Conservation (phyloP, 1,140 invertebrate species). For the Dreissena rostriformis region DNA sequence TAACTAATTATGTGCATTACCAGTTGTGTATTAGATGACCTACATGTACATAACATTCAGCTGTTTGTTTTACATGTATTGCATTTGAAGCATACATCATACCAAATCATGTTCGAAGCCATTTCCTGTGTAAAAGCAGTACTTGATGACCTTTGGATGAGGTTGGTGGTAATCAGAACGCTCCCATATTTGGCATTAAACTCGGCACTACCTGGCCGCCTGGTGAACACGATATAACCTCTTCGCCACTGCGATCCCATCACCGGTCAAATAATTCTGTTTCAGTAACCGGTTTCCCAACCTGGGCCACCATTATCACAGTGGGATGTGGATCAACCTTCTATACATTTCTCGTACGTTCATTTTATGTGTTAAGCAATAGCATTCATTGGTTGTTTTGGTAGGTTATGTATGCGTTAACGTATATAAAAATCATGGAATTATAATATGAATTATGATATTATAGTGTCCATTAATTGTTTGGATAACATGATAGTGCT, state of each 20-base stretch:
- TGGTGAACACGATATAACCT: not conserved
- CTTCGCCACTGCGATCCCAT: not conserved
- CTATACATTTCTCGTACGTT: conserved; percentile 92
- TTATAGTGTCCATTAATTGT: too few relatives aligned
- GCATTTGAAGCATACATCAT: not conserved
- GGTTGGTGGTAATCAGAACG: too few relatives aligned
- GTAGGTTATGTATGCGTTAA: not conserved
- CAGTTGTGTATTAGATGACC: too few relatives aligned
- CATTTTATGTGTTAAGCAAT: not conserved
- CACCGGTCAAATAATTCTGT: conserved; percentile 9
- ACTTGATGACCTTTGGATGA: not conserved
- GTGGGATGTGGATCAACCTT: conserved; percentile 93
- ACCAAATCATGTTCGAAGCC: not conserved
- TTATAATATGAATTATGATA: too few relatives aligned
- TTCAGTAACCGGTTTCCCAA: conserved; percentile 74
- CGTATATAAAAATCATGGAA: too few relatives aligned
- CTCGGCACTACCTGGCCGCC: not conserved
- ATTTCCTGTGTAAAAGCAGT: not conserved
- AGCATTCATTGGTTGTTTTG: too few relatives aligned
- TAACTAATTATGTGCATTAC: too few relatives aligned
- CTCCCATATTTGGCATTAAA: too few relatives aligned
- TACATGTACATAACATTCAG: not conserved
- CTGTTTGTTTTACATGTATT: not conserved
- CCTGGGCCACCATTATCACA: conserved; percentile 85
- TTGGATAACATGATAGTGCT: too few relatives aligned